Conservation (phyloP, 2,113 vertebrate genomes). For the Silurus asotus region DNA sequence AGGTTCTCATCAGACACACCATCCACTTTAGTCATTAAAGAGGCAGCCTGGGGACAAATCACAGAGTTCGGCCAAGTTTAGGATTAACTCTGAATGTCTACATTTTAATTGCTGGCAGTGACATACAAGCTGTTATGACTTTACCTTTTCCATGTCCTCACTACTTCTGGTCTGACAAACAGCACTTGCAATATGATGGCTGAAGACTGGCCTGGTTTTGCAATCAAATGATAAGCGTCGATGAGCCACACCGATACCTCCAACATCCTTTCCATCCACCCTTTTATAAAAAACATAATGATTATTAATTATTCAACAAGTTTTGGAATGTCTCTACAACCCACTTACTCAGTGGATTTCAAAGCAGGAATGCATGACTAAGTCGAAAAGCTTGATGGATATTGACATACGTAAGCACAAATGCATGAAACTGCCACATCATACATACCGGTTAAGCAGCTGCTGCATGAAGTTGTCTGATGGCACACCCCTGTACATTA, state of each 20-base stretch:
- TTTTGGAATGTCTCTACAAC: background rate
- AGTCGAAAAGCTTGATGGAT: background rate
- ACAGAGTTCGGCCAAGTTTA: background rate
- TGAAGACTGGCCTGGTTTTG: constrained; percentile 79
- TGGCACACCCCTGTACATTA: constrained; percentile 85
- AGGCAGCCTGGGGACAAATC: constrained; percentile 63
- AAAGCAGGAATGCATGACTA: constrained; percentile 14
- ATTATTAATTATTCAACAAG: background rate
- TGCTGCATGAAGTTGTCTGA: constrained; percentile 97
- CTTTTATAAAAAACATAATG: constrained; percentile 61
- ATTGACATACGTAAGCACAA: constrained; percentile 1
- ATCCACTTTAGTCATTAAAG: constrained; percentile 75
- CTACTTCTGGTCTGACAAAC: constrained; percentile 75
- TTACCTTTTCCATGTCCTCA: constrained; percentile 74
- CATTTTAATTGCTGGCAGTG: background rate
- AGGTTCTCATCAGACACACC: constrained; percentile 82
- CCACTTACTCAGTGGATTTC: background rate
- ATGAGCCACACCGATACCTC: constrained; percentile 77
- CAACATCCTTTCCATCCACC: constrained; percentile 87
- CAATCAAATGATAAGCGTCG: constrained; percentile 81
- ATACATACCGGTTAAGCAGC: constrained; percentile 87
- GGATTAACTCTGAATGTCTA: background rate
- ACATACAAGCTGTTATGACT: background rate
- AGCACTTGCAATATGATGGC: constrained; percentile 79
- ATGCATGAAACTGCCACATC: background rate